Percentiles rank a stretch among this genome's conserved stretches.
Evolutionary conservation across 2,797 vertebrate species (phyloP).

Genomic region (Aratinga solstitialis): DNA sequence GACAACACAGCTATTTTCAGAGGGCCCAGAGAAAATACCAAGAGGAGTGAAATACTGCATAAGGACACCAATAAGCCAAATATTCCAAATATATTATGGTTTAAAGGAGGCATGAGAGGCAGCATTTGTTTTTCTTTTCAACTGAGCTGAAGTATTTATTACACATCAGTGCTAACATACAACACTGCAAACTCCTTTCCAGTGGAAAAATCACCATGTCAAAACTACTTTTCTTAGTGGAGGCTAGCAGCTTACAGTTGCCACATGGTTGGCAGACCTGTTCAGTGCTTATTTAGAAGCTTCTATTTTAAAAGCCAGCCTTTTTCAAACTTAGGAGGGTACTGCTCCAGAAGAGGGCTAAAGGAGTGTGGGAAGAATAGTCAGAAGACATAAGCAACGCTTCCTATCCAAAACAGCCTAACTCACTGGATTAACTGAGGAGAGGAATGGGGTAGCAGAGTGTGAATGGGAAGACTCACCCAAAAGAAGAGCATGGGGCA

Average conservation of each 20-base stretch:
- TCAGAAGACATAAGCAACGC: not conserved
- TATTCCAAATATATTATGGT: not conserved
- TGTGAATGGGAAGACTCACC: not conserved
- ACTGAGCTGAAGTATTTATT: not conserved
- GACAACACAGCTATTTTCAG: not conserved
- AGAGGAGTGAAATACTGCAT: not conserved
- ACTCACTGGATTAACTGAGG: not conserved
- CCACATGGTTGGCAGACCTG: not conserved
- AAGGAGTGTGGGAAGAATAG: not conserved
- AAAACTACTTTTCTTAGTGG: not conserved
- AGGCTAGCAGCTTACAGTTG: not conserved
- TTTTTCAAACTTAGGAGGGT: not conserved
- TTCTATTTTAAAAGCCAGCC: not conserved
- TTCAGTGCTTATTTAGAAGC: not conserved
- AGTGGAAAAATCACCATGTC: not conserved
- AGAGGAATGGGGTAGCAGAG: not conserved
- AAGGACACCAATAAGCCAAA: not conserved
- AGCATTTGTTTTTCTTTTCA: slow-evolving; percentile 1
- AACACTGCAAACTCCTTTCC: not conserved
- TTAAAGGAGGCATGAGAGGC: not conserved
- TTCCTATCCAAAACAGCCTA: not conserved
- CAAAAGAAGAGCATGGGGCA: not conserved
- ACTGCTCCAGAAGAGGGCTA: not conserved
- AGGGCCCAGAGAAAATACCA: not conserved
- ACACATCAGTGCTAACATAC: not conserved